These are phyloP conservation scores for Drosophila setifemur DNA, from an alignment of 1,140 invertebrate species.

Conservation along the genomic window DNA sequence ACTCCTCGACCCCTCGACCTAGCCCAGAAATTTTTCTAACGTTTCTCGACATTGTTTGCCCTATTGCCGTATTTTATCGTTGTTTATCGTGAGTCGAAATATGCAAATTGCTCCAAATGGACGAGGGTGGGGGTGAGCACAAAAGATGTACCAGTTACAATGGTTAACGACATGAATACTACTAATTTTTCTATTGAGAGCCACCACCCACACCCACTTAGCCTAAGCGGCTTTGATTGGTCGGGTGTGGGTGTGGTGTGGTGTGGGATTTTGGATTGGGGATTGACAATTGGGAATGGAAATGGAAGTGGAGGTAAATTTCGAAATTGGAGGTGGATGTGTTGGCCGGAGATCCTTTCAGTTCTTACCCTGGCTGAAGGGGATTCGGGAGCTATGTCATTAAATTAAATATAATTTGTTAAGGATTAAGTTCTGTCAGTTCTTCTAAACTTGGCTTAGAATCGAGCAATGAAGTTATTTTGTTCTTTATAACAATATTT, in stretches of 20 bases:
- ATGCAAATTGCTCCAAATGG: constrained; percentile 32
- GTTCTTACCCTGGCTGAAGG: too few relatives aligned
- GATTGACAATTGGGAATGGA: too few relatives aligned
- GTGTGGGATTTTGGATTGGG: too few relatives aligned
- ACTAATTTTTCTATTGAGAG: constrained; percentile 68
- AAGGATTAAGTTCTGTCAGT: too few relatives aligned
- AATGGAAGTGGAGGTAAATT: too few relatives aligned
- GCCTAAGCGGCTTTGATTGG: constrained; percentile 8
- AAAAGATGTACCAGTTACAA: constrained; percentile 73
- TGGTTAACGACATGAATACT: constrained; percentile 76
- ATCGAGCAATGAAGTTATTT: too few relatives aligned
- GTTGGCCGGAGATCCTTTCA: too few relatives aligned
- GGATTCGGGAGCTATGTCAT: too few relatives aligned
- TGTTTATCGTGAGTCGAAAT: constrained; percentile 45
- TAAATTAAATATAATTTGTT: too few relatives aligned
- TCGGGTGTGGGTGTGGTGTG: constrained; percentile 1
- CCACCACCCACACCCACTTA: constrained; percentile 15
- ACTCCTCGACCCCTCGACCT: constrained; percentile 2
- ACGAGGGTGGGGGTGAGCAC: not conserved
- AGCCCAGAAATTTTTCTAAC: constrained; percentile 5
- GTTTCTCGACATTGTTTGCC: not conserved
- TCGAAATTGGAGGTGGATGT: too few relatives aligned
- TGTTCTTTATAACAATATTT: too few relatives aligned
- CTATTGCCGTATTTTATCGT: constrained; percentile 18
- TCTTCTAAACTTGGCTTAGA: too few relatives aligned